A percentile compares a stretch with the other conserved stretches of the same genome.
phyloP scores from a whole-genome alignment of 1,140 invertebrate genomes.

The Papilio aristodemus region DNA sequence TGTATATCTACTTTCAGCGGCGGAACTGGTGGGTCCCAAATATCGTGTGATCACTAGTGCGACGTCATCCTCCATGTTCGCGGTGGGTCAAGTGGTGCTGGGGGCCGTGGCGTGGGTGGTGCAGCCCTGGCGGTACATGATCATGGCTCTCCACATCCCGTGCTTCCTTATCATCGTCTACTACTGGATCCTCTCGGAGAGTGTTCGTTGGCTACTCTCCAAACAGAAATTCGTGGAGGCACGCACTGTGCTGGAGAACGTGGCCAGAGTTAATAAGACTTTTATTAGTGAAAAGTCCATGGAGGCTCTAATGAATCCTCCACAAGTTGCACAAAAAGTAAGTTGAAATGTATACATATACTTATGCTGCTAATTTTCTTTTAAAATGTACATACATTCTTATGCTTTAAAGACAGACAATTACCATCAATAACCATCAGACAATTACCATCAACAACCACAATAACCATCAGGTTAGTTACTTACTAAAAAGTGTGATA shows the following conservation, averaged over 20 bases:
- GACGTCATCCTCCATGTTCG: constrained; percentile 84
- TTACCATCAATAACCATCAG: too few species aligned
- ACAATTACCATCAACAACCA: too few species aligned
- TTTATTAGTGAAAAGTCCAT: constrained; percentile 79
- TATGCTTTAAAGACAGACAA: too few species aligned
- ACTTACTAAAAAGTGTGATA: background rate
- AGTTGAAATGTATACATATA: background rate
- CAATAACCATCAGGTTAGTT: background rate
- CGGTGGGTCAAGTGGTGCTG: constrained; percentile 84
- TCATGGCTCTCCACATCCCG: constrained; percentile 84
- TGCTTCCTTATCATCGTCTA: constrained; percentile 83
- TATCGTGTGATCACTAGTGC: constrained; percentile 86
- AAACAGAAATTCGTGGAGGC: constrained; percentile 85
- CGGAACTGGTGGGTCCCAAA: constrained; percentile 87
- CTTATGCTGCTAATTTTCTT: background rate
- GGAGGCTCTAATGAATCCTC: constrained; percentile 54
- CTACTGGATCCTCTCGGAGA: constrained; percentile 83
- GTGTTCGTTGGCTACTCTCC: constrained; percentile 88
- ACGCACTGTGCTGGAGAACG: constrained; percentile 81
- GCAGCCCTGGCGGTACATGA: constrained; percentile 85
- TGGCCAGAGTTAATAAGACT: constrained; percentile 84
- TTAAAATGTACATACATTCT: too few species aligned
- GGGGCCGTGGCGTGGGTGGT: constrained; percentile 85
- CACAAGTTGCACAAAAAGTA: constrained; percentile 34
- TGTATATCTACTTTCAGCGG: constrained; percentile 76